Base-by-base conservation (phyloP, 2,888 invertebrate genomes). In the Pseudeuparius sepicola region DNA sequence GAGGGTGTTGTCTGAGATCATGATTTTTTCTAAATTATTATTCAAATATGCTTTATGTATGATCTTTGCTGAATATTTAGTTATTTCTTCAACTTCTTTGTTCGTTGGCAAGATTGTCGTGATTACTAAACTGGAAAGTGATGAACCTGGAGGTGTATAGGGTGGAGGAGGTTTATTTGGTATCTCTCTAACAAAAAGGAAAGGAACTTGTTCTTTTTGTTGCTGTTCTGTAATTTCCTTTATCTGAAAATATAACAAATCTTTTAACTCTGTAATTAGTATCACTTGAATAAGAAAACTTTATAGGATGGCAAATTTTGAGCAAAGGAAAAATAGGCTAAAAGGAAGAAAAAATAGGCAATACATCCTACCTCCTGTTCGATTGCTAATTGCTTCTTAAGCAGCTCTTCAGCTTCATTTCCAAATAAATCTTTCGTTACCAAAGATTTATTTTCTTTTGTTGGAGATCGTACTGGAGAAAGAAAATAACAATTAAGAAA, bases 141-240 rank as follows among this genome's bases (percentile, higher is more conserved):
- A 51, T 12, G 59, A 55, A 2, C 49, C 46, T 1, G 78, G 78
- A 4, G 79, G 78, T 1, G 75, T 77, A 57, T 82, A 83, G 0
- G 82, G 81, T 0, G 82, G 81, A 2, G 82, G 81, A 6, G 81
- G 78, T 52, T 80, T 80, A 54, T 80, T 78, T 4, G 80, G 79
- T 42, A 80, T 78, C 58, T 78, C 77, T 28, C 79, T 60, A 25
- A 74, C 63, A 54, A 66, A 77, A 46, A 63, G 62, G 53, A 66
- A 73, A 25, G 70, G 66, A 11, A 65, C 58, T 44, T 67, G 66
- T 39, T 67, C 66, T 36, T 69, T 67, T 35, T 64, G 64, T 47
- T 68, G 66, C 36, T 63, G 64, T 42, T 67, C 64, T 13, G 74
- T 60, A 13, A 51, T 43, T 51, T 70, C 68, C 50, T 73, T 73